Conservation (phyloP, 2,113 vertebrate species). For the Microtus oregoni region DNA sequence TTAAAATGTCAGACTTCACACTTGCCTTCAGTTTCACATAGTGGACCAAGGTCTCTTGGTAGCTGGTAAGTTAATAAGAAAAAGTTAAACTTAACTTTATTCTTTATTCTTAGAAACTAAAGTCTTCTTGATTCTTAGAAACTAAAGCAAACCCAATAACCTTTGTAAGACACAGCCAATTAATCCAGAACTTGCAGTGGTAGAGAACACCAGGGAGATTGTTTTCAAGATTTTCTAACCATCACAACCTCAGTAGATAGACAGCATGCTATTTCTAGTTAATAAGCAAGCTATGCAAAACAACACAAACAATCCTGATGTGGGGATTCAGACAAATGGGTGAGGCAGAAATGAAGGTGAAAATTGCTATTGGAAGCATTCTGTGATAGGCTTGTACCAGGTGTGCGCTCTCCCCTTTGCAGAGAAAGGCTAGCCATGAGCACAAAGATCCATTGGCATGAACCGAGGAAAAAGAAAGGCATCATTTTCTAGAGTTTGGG, state of each 20-base stretch:
- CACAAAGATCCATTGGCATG: background rate
- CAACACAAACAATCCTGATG: background rate
- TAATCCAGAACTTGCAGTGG: background rate
- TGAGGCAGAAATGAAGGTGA: background rate
- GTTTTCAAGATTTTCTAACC: background rate
- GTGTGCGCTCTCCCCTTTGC: background rate
- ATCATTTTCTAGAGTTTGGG: background rate
- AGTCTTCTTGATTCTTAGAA: constrained; percentile 30
- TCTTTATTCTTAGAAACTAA: constrained; percentile 48
- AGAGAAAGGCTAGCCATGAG: background rate
- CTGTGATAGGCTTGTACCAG: background rate
- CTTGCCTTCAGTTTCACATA: background rate
- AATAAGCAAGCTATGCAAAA: background rate
- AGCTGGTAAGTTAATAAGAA: constrained; percentile 31
- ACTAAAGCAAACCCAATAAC: background rate
- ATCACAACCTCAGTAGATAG: background rate
- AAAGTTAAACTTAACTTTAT: constrained; percentile 25
- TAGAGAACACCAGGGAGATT: background rate
- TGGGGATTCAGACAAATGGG: background rate
- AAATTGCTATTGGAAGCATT: background rate
- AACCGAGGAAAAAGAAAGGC: background rate
- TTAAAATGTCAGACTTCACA: constrained; percentile 46
- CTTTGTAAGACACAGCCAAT: background rate
- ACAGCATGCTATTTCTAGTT: background rate
- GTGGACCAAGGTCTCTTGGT: background rate